These are phyloP conservation scores for Thoracochromis brauschi DNA, from an alignment of 2,113 vertebrate species.

Conservation along the genomic window DNA sequence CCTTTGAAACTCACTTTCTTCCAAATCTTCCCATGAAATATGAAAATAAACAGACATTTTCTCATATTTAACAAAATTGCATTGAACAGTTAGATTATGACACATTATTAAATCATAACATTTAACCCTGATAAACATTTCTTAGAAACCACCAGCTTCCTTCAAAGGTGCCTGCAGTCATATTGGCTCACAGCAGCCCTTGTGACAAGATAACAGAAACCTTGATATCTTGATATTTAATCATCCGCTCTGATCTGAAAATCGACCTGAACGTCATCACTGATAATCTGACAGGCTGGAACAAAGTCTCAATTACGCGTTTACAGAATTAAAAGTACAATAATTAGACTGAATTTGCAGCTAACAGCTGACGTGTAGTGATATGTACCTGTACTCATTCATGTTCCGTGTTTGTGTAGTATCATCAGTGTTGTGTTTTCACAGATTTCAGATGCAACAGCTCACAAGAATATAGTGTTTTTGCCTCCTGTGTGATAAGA, in stretches of 20 bases:
- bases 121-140: conserved; percentile 2
- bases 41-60: conserved; percentile 40
- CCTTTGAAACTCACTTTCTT: neutral
- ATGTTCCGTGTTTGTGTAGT: neutral
- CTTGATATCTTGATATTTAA: neutral
- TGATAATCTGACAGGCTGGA: neutral
- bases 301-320: neutral
- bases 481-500: neutral
- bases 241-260: neutral
- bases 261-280: neutral
- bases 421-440: neutral
- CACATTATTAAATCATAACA: neutral
- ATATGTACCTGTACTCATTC: neutral
- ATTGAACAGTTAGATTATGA: conserved; percentile 13
- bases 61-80: conserved; percentile 32
- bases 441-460: neutral
- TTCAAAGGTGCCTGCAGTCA: neutral
- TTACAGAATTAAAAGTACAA: neutral
- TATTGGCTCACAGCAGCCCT: neutral
- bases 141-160: neutral
- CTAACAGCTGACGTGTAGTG: neutral
- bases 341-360: neutral
- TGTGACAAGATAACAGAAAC: neutral
- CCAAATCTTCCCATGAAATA: neutral
- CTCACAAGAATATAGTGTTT: neutral